Evolutionary conservation across 2,113 vertebrate genomes (phyloP), one percentile per base, ranked within the genome.

Genomic region (Hippocampus guttulatus): DNA sequence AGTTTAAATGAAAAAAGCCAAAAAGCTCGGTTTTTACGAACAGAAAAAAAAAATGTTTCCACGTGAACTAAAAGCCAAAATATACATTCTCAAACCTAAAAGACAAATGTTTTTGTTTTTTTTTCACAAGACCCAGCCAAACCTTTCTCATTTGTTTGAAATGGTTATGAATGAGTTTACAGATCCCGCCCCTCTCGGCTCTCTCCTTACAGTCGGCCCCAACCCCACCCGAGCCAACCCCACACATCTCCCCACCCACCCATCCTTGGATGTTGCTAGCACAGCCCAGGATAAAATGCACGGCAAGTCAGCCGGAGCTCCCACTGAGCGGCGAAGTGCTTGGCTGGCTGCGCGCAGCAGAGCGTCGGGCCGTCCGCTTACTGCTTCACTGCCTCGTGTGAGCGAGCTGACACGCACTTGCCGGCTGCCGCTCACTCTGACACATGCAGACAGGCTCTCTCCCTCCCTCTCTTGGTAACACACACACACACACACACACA

Each of bases 221-320:
- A 3, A 68, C 81, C 85, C 71, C 82, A 82, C 81, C 87, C 82
- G 3, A 33, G 70, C 52, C 21, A 11, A 68, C 81, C 85, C 71
- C 82, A 82, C 81, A 79, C 47, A 67, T 82, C 78, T 83, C 72
- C 76, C 81, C 87, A 72, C 79, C 78, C 79, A 76, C 79, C 85
- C 71, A 77, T 77, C 83, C 81, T 82, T 49, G 80, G 86, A 89
- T 85, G 82, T 84, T 74, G 86, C 67, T 15, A 43, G 91, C 88
- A 88, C 91, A 84, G 86, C 89, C 88, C 91, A 89, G 90, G 85
- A 92, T 91, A 89, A 90, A 92, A 91, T 87, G 85, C 82, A 82
- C 76, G 87, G 78, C 81, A 77, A 70, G 79, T 84, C 85, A 85
- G 83, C 79, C 79, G 66, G 75, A 79, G 75, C 78, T 81, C 75